Evolutionary conservation across 2,113 vertebrate species (phyloP), one percentile per base, ranked within the genome.

Genomic region (Syrmaticus mikado): DNA sequence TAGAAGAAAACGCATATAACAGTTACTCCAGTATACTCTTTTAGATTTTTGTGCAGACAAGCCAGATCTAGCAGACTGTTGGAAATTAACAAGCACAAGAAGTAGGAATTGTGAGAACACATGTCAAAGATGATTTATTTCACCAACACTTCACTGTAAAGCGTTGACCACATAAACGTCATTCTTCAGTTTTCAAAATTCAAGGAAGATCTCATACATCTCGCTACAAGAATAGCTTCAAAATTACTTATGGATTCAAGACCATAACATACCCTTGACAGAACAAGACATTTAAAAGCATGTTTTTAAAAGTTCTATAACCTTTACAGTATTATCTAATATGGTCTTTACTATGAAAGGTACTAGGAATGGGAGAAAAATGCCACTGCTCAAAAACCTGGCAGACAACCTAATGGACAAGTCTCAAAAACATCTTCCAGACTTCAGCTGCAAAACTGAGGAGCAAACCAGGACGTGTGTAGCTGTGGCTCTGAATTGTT

Each of bases 151-250:
- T 86, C 80, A 75, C 34, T 55, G 19, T 41, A 52, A 90, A 94
- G 50, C 22, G 38, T 66, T 87, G 71, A 91, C 24, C 15, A 80
- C 52, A 94, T 91, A 79, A 89, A 89, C n/a, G 17, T 87, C 82
- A 83, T 88, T 71, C 71, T 85, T 91, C 40, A 57, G 43, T 76
- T 74, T 92, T 72, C 43, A 92, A 57, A 87, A 87, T 18, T 65
- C 38, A 81, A 20, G 11, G 13, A 81, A 85, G 13, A 67, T 30
- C 14, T 86, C 58, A 16, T 34, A 53, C 6, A 8, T 32, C 18
- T 65, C 41, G 4, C 40, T 81, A 71, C 10, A 92, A 74, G 12
- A 93, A 46, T 1, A 84, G 28, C 24, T 90, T 71, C 28, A 82
- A 74, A 36, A 80, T 34, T 85, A 94, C 52, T 15, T 43, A 24